Evolutionary conservation across 2,113 vertebrate genomes (phyloP).

Genomic region (Loxodonta africana): DNA sequence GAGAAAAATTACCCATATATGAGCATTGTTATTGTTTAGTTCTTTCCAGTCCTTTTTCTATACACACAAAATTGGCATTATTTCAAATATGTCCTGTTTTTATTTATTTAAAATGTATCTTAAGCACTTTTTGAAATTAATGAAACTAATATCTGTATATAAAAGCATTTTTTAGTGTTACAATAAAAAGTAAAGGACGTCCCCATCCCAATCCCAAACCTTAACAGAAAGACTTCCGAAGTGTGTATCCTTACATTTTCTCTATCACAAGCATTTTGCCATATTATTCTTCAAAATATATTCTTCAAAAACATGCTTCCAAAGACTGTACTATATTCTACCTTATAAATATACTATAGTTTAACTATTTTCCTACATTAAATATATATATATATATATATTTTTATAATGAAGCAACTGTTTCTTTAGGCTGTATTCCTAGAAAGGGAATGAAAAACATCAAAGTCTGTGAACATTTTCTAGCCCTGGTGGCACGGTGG

Average conservation of each 20-base stretch:
- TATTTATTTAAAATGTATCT: constrained; percentile 10
- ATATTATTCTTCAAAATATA: background rate
- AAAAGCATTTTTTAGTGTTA: constrained; percentile 21
- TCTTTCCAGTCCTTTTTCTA: background rate
- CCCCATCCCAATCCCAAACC: background rate
- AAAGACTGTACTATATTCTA: background rate
- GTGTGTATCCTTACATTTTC: background rate
- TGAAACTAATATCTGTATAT: background rate
- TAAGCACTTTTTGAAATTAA: background rate
- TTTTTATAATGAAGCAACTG: background rate
- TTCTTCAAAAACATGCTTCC: background rate
- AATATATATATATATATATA: background rate
- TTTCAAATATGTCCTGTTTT: background rate
- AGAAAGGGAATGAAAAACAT: background rate
- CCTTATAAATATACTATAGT: background rate
- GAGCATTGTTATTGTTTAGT: constrained; percentile 16
- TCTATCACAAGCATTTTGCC: background rate
- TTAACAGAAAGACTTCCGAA: background rate
- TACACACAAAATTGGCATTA: background rate
- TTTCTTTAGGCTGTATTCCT: constrained; percentile 14
- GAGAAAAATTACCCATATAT: background rate
- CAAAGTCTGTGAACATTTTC: background rate
- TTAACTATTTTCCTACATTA: background rate
- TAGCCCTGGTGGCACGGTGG: too few species aligned
- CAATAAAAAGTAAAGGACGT: background rate